Conservation (phyloP, 1,140 invertebrate genomes). For the Amphibalanus amphitrite region DNA sequence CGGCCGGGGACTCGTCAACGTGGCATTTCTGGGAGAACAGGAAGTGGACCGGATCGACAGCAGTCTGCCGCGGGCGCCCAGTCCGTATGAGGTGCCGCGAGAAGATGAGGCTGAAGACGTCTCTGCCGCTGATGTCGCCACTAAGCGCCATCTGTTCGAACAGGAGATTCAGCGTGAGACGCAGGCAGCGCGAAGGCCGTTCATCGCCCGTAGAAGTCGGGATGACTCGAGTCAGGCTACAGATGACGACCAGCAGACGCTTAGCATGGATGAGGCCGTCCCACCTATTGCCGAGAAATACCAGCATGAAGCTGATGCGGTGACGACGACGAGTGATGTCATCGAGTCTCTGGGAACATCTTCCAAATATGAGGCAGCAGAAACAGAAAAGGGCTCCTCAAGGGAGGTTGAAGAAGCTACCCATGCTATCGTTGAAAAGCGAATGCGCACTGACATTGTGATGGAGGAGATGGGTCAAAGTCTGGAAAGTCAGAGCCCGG, state of each 20-base stretch:
- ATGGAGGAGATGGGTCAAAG: conserved; percentile 16
- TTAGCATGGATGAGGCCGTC: no score
- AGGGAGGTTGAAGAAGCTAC: conserved; percentile 14
- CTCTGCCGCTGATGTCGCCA: conserved; percentile 17
- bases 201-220: background rate
- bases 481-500: conserved; percentile 18
- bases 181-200: background rate
- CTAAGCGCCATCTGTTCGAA: conserved; percentile 18
- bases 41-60: conserved; percentile 20
- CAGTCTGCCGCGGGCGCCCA: conserved; percentile 14
- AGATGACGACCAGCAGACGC: no score
- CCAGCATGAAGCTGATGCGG: no score
- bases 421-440: conserved; percentile 18
- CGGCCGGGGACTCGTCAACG: background rate
- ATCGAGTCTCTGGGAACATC: no score
- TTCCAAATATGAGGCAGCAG: background rate
- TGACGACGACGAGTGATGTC: background rate
- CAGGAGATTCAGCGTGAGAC: conserved; percentile 18
- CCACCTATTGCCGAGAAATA: no score
- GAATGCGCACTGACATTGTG: conserved; percentile 19
- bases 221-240: background rate
- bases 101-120: conserved; percentile 15
- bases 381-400: conserved; percentile 5
- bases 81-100: conserved; percentile 22
- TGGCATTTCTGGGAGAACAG: conserved; percentile 13